phyloP scores from a whole-genome alignment of 2,888 invertebrate species.

The Nudaria mundana region DNA sequence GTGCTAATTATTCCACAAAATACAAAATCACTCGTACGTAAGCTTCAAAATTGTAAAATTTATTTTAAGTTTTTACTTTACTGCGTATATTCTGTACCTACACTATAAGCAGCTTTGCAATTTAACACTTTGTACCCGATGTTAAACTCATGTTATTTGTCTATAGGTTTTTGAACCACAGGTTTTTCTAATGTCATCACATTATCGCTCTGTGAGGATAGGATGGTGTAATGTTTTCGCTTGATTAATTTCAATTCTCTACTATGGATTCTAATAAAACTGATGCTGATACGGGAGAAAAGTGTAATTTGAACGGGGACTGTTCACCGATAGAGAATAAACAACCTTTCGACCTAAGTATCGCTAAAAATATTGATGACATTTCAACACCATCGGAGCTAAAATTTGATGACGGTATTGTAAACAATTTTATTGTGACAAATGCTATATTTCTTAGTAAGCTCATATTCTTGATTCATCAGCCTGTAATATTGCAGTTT shows the following conservation, averaged over 20 bases:
- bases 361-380: conserved; percentile 76
- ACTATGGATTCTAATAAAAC: conserved; percentile 65
- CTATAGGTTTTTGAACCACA: conserved; percentile 27
- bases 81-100: no score
- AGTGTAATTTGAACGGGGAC: conserved; percentile 59
- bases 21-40: no score
- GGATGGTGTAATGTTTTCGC: conserved; percentile 73
- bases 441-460: conserved; percentile 31
- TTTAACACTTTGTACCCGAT: no score
- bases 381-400: conserved; percentile 83
- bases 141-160: not conserved
- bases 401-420: conserved; percentile 86
- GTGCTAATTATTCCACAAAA: not conserved
- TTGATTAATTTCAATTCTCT: conserved; percentile 55
- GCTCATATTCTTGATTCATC: conserved; percentile 14
- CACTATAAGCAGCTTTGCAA: no score
- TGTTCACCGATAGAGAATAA: conserved; percentile 51
- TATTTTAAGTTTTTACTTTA: no score
- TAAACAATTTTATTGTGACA: conserved; percentile 52
- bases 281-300: conserved; percentile 54
- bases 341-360: conserved; percentile 54
- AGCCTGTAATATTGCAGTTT: conserved; percentile 4
- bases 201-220: conserved; percentile 34
- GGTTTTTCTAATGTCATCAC: conserved; percentile 51
- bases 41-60: no score